Conservation (phyloP, 2,113 vertebrate genomes). For the Tamias sibiricus region DNA sequence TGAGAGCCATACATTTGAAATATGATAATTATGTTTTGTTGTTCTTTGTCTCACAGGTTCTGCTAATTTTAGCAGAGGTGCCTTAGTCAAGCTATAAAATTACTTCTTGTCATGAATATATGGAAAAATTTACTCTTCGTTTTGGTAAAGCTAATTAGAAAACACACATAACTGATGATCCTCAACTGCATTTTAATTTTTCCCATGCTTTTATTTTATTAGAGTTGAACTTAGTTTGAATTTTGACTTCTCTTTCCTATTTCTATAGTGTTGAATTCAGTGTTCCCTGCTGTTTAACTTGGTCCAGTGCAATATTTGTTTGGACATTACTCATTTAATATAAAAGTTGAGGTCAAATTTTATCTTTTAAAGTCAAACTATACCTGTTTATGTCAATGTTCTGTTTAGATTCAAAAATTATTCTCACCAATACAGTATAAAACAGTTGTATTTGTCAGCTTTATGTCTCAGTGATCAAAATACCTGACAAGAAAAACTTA, state of each 20-base stretch:
- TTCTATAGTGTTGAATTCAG: not conserved
- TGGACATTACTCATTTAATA: not conserved
- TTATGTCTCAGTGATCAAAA: too few relatives aligned
- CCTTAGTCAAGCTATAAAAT: not conserved
- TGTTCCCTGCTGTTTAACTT: not conserved
- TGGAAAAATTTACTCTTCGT: not conserved
- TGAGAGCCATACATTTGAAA: not conserved
- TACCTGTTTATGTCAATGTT: not conserved
- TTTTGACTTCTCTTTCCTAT: not conserved
- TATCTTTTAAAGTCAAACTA: not conserved
- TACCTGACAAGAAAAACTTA: too few relatives aligned
- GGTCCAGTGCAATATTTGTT: not conserved
- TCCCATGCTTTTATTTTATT: not conserved
- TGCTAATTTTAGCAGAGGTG: not conserved
- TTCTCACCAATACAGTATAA: not conserved
- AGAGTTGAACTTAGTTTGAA: not conserved
- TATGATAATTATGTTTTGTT: not conserved
- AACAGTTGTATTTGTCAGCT: not conserved
- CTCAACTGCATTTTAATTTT: not conserved
- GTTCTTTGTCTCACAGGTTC: not conserved
- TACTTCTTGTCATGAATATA: not conserved
- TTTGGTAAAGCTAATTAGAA: not conserved
- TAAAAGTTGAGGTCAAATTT: not conserved
- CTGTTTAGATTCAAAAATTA: not conserved
- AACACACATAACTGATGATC: not conserved